Evolutionary conservation across 1,140 invertebrate species (phyloP), one percentile per base, ranked within the genome.

Genomic region (Venturia canescens): DNA sequence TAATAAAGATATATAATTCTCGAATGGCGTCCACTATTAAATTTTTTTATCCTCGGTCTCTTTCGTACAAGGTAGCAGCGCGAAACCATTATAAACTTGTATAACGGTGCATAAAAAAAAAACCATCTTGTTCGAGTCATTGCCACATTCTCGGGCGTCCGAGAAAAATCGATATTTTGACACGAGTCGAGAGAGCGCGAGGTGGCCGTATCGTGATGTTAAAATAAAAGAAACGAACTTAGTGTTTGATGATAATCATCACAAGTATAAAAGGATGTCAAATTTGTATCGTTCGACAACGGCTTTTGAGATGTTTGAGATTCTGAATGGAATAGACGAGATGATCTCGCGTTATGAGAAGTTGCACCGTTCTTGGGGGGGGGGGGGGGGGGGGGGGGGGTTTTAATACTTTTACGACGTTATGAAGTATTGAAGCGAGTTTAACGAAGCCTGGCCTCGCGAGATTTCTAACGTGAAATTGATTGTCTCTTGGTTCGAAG

Each of bases 391-490:
- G n/a, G n/a, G n/a, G n/a, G n/a, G n/a, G n/a, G n/a, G n/a, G n/a
- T n/a, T n/a, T 13, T 44, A 44, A 44, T 44, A 44, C 3, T 44
- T 44, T 44, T 44, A 44, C 7, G 38, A 44, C 13, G 38, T 44
- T 44, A 44, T 44, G 13, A 44, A 44, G 38, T 44, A 44, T 44
- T 44, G 38, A 44, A 44, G 53, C 13, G 53, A 57, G 53, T 57
- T 57, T 57, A 57, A 57, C 53, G 53, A 57, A 57, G 18, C 21
- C 53, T 1, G 4, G 53, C 38, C 38, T 44, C 18, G 21, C 13
- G 53, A 18, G 53, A 57, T 57, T 57, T 57, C 53, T 23, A 44
- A n/a, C 53, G 18, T 23, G 53, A 57, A n/a, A 57, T 57, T 57
- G 18, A 57, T 57, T 57, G 18, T 57, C 53, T 57, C 21, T 44